Evolutionary conservation across 2,797 vertebrate species (phyloP), one percentile per base, ranked within the genome.

Genomic region (Bucorvus abyssinicus): DNA sequence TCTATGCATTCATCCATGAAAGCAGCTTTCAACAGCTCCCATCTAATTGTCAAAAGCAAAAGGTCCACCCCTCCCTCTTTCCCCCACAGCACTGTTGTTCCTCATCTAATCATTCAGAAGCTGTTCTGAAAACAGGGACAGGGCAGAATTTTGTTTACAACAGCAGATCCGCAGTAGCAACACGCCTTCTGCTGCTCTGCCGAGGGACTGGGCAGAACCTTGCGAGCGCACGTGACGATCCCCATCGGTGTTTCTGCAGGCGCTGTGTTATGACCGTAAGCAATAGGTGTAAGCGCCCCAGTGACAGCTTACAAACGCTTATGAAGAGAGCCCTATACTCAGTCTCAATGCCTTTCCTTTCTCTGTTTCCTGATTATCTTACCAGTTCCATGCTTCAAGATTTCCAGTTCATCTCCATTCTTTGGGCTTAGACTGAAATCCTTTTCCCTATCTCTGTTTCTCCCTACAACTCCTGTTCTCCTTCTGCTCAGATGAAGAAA

Each of bases 21-120:
- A 94, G 90, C 80, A 67, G 91, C 59, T 90, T 89, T 90, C 90
- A 92, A 27, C 68, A 87, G 59, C 89, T 95, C 70, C n/a, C 74
- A 44, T 90, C 60, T 80, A 71, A 87, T 47, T 94, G 89, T 82
- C 70, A 27, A 21, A 93, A 78, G 63, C 65, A 78, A 60, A 61
- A 85, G 61, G 44, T 29, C 50, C 69, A 32, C 57, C 55, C 76
- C 86, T 68, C 50, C 77, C 69, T 63, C 38, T 64, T 21, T 44
- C 38, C 53, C 74, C 68, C 7, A 0, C 30, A 84, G 82, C 42
- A 5, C 80, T 68, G 64, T 50, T 78, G 50, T 27, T 90, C 34
- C 75, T 80, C 67, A 5, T 29, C 84, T 82, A 30, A 44, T 45
- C 76, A 4, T 26, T 47, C 77, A 53, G 65, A 70, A 63, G 52